phyloP scores from a whole-genome alignment of 2,113 vertebrate species.

The Engystomops pustulosus region DNA sequence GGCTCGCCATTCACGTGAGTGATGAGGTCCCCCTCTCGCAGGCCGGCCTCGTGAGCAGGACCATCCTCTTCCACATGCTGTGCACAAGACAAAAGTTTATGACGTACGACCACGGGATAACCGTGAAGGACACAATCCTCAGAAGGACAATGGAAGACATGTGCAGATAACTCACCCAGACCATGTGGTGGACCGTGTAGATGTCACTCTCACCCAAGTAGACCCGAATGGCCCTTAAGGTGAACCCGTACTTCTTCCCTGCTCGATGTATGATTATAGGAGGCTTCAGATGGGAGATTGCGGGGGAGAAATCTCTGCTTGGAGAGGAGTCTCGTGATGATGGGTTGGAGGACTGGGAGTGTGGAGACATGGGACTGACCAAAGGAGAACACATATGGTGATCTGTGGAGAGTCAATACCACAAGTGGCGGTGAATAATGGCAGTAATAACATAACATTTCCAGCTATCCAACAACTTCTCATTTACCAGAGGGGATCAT shows the following conservation, averaged over 20 bases:
- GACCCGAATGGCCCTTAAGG: conserved; percentile 88
- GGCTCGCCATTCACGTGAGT: conserved; percentile 93
- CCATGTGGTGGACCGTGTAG: conserved; percentile 91
- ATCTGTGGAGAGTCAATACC: conserved; percentile 76
- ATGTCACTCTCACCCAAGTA: conserved; percentile 93
- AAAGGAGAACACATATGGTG: conserved; percentile 85
- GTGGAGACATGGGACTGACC: conserved; percentile 92
- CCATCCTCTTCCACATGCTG: conserved; percentile 91
- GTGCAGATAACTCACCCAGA: conserved; percentile 85
- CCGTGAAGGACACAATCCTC: no score
- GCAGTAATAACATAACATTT: no score
- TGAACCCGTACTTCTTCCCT: conserved; percentile 92
- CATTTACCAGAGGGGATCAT: conserved; percentile 93
- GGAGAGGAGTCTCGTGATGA: conserved; percentile 92
- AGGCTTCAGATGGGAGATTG: conserved; percentile 83
- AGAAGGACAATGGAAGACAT: no score
- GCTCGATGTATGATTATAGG: conserved; percentile 92
- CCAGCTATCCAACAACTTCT: conserved; percentile 73
- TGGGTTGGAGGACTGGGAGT: conserved; percentile 88
- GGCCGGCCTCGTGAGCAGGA: conserved; percentile 87
- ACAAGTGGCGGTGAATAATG: no score
- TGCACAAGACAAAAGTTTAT: no score
- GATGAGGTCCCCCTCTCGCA: conserved; percentile 91
- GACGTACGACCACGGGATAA: no score
- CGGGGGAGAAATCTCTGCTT: conserved; percentile 85